These are phyloP conservation scores for Horisme vitalbata DNA, from an alignment of 2,888 invertebrate species.

Conservation along the genomic window DNA sequence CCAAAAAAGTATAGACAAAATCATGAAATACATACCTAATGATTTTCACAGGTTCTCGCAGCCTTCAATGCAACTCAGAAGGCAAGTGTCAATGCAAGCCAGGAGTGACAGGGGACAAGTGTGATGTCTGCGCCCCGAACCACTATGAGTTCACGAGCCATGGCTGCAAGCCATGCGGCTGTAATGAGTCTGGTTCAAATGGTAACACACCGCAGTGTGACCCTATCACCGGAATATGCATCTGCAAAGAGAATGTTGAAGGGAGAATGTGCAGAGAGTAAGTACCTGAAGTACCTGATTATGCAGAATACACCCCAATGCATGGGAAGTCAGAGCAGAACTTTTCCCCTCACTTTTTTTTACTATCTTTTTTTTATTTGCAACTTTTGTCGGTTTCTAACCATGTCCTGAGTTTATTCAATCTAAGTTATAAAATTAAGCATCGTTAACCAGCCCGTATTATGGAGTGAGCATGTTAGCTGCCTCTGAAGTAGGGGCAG, in stretches of 20 bases:
- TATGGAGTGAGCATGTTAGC: too few relatives aligned
- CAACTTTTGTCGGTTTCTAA: too few relatives aligned
- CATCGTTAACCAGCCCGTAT: too few relatives aligned
- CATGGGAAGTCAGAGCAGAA: too few relatives aligned
- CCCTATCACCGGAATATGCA: constrained; percentile 89
- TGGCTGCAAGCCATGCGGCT: constrained; percentile 97
- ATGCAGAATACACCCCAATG: too few relatives aligned
- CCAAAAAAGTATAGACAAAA: too few relatives aligned
- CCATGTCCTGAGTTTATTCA: too few relatives aligned
- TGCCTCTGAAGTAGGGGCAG: too few relatives aligned
- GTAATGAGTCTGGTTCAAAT: constrained; percentile 91
- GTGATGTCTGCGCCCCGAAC: constrained; percentile 92
- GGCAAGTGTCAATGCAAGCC: constrained; percentile 98
- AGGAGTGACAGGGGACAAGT: constrained; percentile 97
- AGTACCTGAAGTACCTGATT: constrained; percentile 43
- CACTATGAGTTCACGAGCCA: constrained; percentile 94
- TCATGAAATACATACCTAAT: not conserved
- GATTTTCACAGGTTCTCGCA: constrained; percentile 87
- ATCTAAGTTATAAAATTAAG: too few relatives aligned
- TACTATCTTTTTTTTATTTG: too few relatives aligned
- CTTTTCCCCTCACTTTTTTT: too few relatives aligned
- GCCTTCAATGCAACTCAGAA: constrained; percentile 94
- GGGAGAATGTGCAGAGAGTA: constrained; percentile 95
- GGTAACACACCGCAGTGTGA: constrained; percentile 93
- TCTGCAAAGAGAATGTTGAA: constrained; percentile 97